Evolutionary conservation across 2,797 vertebrate genomes (phyloP), one percentile per base, ranked within the genome.

Genomic region (Poeciliopsis presidionis): DNA sequence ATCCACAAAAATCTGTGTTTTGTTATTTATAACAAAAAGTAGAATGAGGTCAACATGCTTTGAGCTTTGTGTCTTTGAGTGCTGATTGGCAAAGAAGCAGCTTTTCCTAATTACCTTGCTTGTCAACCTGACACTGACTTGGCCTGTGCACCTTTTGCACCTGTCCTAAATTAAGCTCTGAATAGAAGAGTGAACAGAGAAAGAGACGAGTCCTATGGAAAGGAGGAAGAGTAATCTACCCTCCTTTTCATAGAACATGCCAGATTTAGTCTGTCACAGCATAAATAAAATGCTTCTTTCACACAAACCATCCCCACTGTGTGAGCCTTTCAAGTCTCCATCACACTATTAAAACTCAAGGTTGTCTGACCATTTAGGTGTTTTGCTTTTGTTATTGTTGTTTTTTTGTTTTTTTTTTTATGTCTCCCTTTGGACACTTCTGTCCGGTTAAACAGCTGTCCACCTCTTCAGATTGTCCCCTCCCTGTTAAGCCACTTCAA

Each of bases 211-310:
- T 72, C 65, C 39, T 53, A 65, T 18, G 61, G 86, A 57, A 59
- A 47, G 45, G 39, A 73, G 77, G 78, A 73, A 67, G 45, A 73
- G 77, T 80, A 74, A 70, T 80, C 83, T 59, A 53, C 76, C 59
- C 33, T 78, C 71, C 55, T 84, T 53, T 77, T 84, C 36, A 22
- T 61, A 84, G 69, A 65, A 81, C 78, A 77, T 78, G 81, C 77
- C 85, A 88, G 77, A 88, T 88, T 94, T 88, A 87, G 84, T 90
- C 85, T 85, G 88, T 89, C 79, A 90, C 86, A 90, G 92, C 90
- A 92, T 76, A 90, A 93, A 92, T 43, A 90, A 90, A 88, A 81
- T 85, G 87, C 87, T 86, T 92, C 87, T 87, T 72, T 80, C 81
- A 81, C 86, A 79, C 74, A 41, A 72, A 78, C 76, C 72, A 63